Evolutionary conservation across 2,888 invertebrate species (phyloP).

Genomic region (Thecocarcelia acutangulata): DNA sequence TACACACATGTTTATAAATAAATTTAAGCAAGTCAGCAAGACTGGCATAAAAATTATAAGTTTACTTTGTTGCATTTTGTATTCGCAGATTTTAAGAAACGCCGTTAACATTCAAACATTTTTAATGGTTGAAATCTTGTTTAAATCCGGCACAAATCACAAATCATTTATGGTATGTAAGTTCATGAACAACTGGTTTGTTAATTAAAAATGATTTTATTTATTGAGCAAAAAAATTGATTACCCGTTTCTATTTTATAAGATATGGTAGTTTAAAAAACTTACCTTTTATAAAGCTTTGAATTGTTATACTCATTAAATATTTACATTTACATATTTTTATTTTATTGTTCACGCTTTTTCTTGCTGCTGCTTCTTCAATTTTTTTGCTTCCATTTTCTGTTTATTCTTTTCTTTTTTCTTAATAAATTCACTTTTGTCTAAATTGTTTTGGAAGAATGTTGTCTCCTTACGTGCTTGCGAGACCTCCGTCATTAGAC

Average conservation of each 20-base stretch:
- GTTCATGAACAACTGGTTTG: slow-evolving; percentile 54
- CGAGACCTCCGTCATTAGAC: slow-evolving; percentile 91
- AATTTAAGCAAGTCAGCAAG: slow-evolving; percentile 18
- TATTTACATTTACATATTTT: slow-evolving; percentile 28
- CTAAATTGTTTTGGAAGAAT: slow-evolving; percentile 91
- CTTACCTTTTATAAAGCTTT: too few relatives aligned
- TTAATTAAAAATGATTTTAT: slow-evolving; percentile 22
- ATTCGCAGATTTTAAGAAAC: neutral
- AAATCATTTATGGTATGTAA: slow-evolving; percentile 1
- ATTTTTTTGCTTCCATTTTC: slow-evolving; percentile 68
- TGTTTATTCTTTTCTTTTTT: slow-evolving; percentile 76
- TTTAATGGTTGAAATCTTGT: slow-evolving; percentile 26
- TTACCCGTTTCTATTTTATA: slow-evolving; percentile 28
- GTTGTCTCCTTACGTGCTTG: slow-evolving; percentile 95
- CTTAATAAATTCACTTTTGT: slow-evolving; percentile 87
- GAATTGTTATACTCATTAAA: neutral
- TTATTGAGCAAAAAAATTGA: slow-evolving; percentile 43
- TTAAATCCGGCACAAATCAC: slow-evolving; percentile 4
- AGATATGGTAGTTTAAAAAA: neutral
- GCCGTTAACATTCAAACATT: slow-evolving; percentile 19
- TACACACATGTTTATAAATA: slow-evolving; percentile 47
- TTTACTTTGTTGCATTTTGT: neutral
- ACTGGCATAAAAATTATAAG: slow-evolving; percentile 7
- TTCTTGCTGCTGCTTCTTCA: slow-evolving; percentile 39
- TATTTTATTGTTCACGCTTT: slow-evolving; percentile 19